Percentiles rank a stretch among this genome's conserved stretches.
phyloP scores from a whole-genome alignment of 2,888 invertebrate genomes.

The Belgica antarctica region DNA sequence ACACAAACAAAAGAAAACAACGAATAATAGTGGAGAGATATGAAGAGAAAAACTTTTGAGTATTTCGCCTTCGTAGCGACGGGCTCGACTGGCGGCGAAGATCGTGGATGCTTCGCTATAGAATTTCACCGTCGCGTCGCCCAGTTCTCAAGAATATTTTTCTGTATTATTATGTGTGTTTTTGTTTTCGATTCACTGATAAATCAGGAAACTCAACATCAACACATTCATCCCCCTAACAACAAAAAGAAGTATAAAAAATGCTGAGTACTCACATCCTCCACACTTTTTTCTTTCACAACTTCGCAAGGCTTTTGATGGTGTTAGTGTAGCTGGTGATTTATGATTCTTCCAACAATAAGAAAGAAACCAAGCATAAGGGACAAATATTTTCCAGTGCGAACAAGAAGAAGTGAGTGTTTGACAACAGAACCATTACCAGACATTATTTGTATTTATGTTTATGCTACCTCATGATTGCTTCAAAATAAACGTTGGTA shows the following conservation, averaged over 20 bases:
- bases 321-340: constrained; percentile 1
- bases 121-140: not conserved
- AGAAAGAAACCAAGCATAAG: constrained; percentile 5
- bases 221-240: not conserved
- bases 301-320: not conserved
- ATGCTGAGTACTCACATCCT: constrained; percentile 7
- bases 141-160: constrained; percentile 22
- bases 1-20: constrained; percentile 43
- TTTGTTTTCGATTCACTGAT: constrained; percentile 27
- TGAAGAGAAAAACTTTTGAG: not conserved
- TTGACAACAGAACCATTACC: constrained; percentile 26
- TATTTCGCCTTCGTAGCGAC: not conserved
- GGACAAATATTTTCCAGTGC: constrained; percentile 3
- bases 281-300: not conserved
- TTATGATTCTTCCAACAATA: constrained; percentile 22
- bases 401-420: constrained; percentile 5
- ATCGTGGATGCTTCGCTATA: not conserved
- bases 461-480: constrained; percentile 34
- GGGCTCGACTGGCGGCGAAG: not conserved
- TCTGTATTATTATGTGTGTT: constrained; percentile 22
- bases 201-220: constrained; percentile 34
- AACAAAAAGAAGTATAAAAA: not conserved
- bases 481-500: not conserved
- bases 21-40: constrained; percentile 36
- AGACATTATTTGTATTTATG: constrained; percentile 28